phyloP scores from a whole-genome alignment of 2,888 invertebrate genomes.

The Lasioglossum leucozonium region DNA sequence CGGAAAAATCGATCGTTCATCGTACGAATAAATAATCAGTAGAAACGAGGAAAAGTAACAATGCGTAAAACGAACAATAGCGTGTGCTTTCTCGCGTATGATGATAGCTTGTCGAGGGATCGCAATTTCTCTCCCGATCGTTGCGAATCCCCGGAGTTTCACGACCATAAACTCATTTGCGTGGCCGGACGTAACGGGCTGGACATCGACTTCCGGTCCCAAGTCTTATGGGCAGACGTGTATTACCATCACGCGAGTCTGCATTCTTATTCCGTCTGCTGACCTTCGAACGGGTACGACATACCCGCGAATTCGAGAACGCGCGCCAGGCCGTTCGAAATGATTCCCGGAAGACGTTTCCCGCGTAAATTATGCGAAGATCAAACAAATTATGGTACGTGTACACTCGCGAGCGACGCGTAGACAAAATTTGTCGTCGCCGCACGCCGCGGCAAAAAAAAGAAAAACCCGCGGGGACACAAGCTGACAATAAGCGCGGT shows the following conservation, averaged over 20 bases:
- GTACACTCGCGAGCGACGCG: background rate
- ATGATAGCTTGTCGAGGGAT: background rate
- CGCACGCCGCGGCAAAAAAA: conserved; percentile 27
- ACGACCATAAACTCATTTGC: conserved; percentile 29
- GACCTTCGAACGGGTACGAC: conserved; percentile 47
- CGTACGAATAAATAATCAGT: no score
- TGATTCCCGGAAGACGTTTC: no score
- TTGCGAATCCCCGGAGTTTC: conserved; percentile 33
- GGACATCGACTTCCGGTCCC: conserved; percentile 63
- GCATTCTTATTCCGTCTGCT: conserved; percentile 48
- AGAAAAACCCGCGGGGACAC: conserved; percentile 45
- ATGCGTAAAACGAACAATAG: background rate
- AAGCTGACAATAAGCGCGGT: conserved; percentile 64
- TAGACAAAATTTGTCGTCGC: conserved; percentile 34
- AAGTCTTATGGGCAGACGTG: conserved; percentile 46
- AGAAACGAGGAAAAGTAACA: background rate
- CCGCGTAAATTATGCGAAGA: no score
- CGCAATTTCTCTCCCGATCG: background rate
- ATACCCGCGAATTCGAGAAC: background rate
- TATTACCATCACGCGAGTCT: conserved; percentile 53
- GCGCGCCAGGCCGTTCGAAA: background rate
- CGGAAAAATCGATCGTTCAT: no score
- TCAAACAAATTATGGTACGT: no score
- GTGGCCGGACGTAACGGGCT: conserved; percentile 54
- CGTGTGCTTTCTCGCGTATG: background rate